Base-by-base conservation (phyloP, 1,140 invertebrate species). In the Trachelipus rathkii region DNA sequence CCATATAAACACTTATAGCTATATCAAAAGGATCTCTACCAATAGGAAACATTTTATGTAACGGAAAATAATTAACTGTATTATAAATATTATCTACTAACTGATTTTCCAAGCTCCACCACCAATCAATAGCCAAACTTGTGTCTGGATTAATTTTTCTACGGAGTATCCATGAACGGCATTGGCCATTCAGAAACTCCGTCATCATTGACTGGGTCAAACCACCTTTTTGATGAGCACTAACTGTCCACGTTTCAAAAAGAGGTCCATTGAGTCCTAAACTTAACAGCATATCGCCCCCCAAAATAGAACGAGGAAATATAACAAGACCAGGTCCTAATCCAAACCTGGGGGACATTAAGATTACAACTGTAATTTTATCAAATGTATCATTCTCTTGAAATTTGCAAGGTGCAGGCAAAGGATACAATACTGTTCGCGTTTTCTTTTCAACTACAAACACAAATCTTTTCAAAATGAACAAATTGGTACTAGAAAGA, bases 151-250 rank as follows among this genome's bases (percentile, higher is more conserved):
- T 3, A 33, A 3, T 33, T 33, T 33, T 33, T 33, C 6, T 33
- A 33, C 1, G 33, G 33, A 1, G 6, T 33, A 60, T 13, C 50
- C 50, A 60, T 19, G 11, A 19, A 13, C 2, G 4, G 4, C 50
- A 13, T 8, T 60, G 11, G 8, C 1, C 50, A 19, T 60, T 60
- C 50, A 60, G 50, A 19, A 60, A 60, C 50, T 60, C 50, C 1
- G 19, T 60, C 50, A 60, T 60, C 50, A 60, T 60, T 19, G 50
- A 60, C 50, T 60, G 50, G 19, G 50, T 60, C 19, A 60, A 60
- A 15, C 50, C 50, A 15, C 50, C 50, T 60, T 19, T 60, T 2
- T 1, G 50, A 19, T 60, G 50, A 60, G 50, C 50, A 19, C 50
- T 60, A 60, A 60, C 8, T 2, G 19, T 8, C 50, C 50, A 60